Conservation (phyloP, 1,140 invertebrate species). For the Macrotrachela quadricornifera region DNA sequence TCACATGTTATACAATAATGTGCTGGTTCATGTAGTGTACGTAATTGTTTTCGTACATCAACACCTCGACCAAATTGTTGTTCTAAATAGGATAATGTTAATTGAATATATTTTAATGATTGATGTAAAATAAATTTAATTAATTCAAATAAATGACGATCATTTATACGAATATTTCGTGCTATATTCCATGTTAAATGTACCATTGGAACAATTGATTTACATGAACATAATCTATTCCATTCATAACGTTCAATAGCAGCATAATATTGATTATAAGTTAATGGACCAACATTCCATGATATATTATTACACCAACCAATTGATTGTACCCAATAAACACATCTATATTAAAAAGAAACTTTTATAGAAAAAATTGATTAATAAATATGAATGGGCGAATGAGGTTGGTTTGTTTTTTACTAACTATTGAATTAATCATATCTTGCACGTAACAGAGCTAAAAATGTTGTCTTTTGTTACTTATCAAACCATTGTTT, state of each 20-base stretch:
- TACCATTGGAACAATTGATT: constrained; percentile 94
- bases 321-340: constrained; percentile 17
- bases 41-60: constrained; percentile 74
- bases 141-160: constrained; percentile 55
- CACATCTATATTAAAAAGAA: neutral
- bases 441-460: too few species aligned
- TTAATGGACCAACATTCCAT: constrained; percentile 96
- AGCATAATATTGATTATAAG: constrained; percentile 72
- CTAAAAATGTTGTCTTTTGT: too few species aligned
- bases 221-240: constrained; percentile 91
- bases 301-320: constrained; percentile 68
- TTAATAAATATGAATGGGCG: too few species aligned
- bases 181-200: constrained; percentile 95
- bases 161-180: constrained; percentile 65
- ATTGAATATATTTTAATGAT: constrained; percentile 42
- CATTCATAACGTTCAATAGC: constrained; percentile 94
- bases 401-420: too few species aligned
- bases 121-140: constrained; percentile 45
- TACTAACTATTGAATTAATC: too few species aligned
- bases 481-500: too few species aligned
- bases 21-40: constrained; percentile 76
- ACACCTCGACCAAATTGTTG: constrained; percentile 33
- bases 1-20: constrained; percentile 96
- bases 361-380: too few species aligned
- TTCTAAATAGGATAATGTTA: constrained; percentile 66